A percentile compares a stretch with the other conserved stretches of the same genome.
phyloP scores from a whole-genome alignment of 2,113 vertebrate genomes.

The Plotosus lineatus region DNA sequence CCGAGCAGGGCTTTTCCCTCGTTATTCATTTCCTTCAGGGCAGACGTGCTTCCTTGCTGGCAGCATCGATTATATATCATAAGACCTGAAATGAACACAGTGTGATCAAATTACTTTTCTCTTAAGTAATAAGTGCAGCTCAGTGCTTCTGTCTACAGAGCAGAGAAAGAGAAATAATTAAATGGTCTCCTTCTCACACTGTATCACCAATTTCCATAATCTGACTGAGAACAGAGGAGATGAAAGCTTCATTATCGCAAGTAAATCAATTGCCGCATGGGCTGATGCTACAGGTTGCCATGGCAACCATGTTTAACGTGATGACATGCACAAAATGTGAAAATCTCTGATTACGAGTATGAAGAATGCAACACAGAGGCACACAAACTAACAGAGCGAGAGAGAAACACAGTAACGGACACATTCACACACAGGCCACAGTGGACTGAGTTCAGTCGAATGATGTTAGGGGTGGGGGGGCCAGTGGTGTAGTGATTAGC shows the following conservation, averaged over 20 bases:
- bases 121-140: background rate
- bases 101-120: background rate
- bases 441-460: background rate
- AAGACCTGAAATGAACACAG: background rate
- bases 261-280: background rate
- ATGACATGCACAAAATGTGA: background rate
- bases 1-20: slow-evolving; percentile 1
- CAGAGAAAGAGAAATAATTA: background rate
- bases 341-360: background rate
- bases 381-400: background rate
- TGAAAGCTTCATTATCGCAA: slow-evolving; percentile 22
- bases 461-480: no score
- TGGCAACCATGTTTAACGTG: background rate
- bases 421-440: slow-evolving; percentile 1
- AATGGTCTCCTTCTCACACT: background rate
- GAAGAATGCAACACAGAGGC: background rate
- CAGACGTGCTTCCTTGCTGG: background rate
- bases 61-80: background rate
- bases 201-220: background rate
- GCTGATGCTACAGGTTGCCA: background rate
- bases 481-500: no score
- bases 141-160: background rate
- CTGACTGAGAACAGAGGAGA: background rate
- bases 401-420: background rate
- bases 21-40: background rate